Percentiles rank a stretch among this genome's conserved stretches.
These are phyloP conservation scores for Lathamus discolor DNA, from an alignment of 2,113 vertebrate genomes.

Conservation along the genomic window DNA sequence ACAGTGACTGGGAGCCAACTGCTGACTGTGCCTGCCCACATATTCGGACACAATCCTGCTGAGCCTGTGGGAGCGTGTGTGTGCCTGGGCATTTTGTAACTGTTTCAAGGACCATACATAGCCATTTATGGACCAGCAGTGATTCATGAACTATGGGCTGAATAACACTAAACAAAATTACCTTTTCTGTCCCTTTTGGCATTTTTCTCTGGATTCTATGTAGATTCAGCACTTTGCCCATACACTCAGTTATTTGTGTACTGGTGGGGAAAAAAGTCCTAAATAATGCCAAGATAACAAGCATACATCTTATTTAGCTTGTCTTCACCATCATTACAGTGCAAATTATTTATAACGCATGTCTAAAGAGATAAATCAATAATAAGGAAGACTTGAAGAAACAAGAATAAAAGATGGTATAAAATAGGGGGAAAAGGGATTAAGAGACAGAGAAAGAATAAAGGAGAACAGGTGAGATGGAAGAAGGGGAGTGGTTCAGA, in stretches of 20 bases:
- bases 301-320: not conserved
- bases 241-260: not conserved
- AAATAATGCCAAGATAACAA: not conserved
- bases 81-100: not conserved
- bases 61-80: not conserved
- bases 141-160: not conserved
- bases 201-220: not conserved
- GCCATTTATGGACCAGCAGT: not conserved
- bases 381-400: not conserved
- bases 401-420: not conserved
- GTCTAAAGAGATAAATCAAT: not conserved
- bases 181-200: not conserved
- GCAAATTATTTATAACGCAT: not conserved
- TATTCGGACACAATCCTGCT: not conserved
- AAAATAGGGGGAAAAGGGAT: not conserved
- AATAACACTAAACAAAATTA: not conserved
- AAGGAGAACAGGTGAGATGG: not conserved
- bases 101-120: not conserved
- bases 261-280: accelerated
- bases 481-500: not conserved
- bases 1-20: not conserved
- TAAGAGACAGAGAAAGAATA: not conserved
- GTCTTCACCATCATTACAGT: not conserved
- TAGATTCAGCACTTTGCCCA: not conserved
- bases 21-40: not conserved